Base-by-base conservation (phyloP, 2,113 vertebrate genomes). In the Candoia aspera region DNA sequence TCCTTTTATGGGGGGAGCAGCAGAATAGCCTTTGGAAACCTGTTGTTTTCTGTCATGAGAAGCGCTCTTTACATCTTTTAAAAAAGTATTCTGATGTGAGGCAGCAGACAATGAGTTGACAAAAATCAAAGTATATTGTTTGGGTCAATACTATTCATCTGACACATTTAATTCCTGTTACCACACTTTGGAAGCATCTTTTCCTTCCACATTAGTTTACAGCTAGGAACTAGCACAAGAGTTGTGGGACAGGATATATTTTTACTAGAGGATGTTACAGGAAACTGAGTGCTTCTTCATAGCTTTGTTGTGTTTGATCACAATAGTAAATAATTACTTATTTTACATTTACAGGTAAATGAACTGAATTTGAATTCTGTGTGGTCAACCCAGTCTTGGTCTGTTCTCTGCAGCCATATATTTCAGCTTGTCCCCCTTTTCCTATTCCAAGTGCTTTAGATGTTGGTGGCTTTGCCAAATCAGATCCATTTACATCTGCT, bases 111-210 rank as follows among this genome's bases (percentile, higher is more conserved):
- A 21, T 54, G 42, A 89, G 57, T 29, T 59, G 83, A 88, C 85
- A 94, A 42, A 37, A 87, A 89, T 60, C 29, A 91, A 95, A 96
- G 93, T 85, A 54, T 42, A 93, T 10, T 95, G 92, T 95, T 96
- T 97, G 96, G 95, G 95, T n/a, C 3, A 94, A 96, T 85, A 96
- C 95, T 95, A 91, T 94, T 94, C 94, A 96, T 95, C 95, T 95
- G 95, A 96, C 95, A 94, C 87, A 94, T 95, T 95, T 95, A 86
- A 94, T 95, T 95, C 24, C 90, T 93, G 92, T 85, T 94, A 89
- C 68, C 92, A 95, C 92, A 95, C 95, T 96, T 95, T 93, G 95
- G 95, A 95, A 95, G 95, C 94, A 95, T 95, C 95, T 94, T 96
- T 91, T 93, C 87, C 91, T 94, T 0, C 92, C 90, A 87, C 95